phyloP scores from a whole-genome alignment of 2,888 invertebrate species.

The Sminthurinus aureus region DNA sequence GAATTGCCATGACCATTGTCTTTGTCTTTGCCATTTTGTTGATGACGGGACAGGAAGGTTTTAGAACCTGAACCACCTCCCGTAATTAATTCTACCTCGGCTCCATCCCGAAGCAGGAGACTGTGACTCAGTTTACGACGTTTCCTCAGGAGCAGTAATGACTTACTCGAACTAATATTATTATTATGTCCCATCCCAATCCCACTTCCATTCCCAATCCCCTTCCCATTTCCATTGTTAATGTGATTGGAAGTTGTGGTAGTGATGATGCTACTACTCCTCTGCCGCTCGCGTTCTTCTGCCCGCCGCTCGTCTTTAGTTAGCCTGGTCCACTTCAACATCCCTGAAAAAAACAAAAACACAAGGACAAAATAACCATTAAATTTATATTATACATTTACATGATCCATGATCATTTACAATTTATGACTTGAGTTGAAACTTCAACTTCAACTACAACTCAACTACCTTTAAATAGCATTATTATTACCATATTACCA shows the following conservation, averaged over 20 bases:
- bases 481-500: not conserved
- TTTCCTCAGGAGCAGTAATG: constrained; percentile 28
- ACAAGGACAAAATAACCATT: constrained; percentile 28
- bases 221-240: too few species aligned
- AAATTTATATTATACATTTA: constrained; percentile 12
- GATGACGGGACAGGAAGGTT: not conserved
- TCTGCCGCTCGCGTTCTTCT: constrained; percentile 32
- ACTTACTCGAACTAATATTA: constrained; percentile 21
- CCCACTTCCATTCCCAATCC: too few species aligned
- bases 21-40: constrained; percentile 5
- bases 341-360: constrained; percentile 47
- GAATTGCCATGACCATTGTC: not conserved
- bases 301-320: constrained; percentile 57
- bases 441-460: too few species aligned
- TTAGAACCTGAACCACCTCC: not conserved
- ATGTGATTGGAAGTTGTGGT: constrained; percentile 2
- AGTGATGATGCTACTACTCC: constrained; percentile 22
- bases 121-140: constrained; percentile 34
- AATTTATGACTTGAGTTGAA: too few species aligned
- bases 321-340: constrained; percentile 58
- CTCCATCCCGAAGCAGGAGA: constrained; percentile 16
- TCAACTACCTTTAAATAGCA: not conserved
- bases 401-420: too few species aligned
- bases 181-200: too few species aligned
- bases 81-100: constrained; percentile 37